Conservation (phyloP, 92 coral and sea anemone genomes). For the Muricea muricata region DNA sequence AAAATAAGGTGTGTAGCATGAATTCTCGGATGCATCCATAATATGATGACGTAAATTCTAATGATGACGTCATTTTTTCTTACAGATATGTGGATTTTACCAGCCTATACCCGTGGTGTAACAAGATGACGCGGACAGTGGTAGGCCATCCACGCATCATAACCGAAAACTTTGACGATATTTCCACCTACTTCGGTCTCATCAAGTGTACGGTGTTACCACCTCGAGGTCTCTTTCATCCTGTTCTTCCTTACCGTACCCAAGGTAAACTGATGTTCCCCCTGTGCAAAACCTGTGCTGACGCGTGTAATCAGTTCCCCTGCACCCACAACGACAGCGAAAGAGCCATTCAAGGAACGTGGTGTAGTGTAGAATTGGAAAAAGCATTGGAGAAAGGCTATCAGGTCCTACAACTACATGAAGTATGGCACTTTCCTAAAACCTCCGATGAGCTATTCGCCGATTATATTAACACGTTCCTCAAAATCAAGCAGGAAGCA, state of each 20-base stretch:
- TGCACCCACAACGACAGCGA: neutral
- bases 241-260: neutral
- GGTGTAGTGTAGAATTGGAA: neutral
- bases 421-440: constrained; percentile 20
- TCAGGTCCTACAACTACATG: constrained; percentile 5
- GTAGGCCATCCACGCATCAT: neutral
- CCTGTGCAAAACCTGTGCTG: neutral
- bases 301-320: too few relatives aligned
- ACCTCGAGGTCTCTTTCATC: neutral
- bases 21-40: too few relatives aligned
- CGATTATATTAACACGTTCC: too few relatives aligned
- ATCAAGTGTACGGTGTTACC: too few relatives aligned
- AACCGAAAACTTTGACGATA: neutral
- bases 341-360: neutral
- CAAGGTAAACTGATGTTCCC: neutral
- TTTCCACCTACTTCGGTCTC: too few relatives aligned
- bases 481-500: too few relatives aligned
- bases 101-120: neutral
- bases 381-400: neutral
- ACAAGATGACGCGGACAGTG: neutral
- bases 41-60: too few relatives aligned
- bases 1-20: neutral
- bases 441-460: neutral
- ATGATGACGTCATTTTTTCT: neutral
- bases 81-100: neutral